phyloP scores from a whole-genome alignment of 2,797 vertebrate genomes.

The Yasuhikotakia modesta region DNA sequence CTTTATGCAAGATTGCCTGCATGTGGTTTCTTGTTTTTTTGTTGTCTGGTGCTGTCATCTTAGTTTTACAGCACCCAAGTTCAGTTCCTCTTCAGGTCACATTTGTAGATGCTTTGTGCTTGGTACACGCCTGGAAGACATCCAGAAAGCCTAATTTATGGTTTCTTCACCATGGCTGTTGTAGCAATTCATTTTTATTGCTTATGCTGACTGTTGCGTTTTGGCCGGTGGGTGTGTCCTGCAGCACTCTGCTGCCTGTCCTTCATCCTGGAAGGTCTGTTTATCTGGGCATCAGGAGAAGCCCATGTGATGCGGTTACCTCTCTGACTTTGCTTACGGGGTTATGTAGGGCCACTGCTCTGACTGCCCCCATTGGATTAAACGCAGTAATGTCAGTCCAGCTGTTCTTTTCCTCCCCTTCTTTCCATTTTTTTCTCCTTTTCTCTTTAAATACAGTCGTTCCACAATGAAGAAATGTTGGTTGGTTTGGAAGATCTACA shows the following conservation, averaged over 20 bases:
- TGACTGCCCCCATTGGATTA: conserved; percentile 14
- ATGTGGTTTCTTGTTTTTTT: conserved; percentile 11
- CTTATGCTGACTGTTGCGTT: not conserved
- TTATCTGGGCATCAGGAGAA: conserved; percentile 26
- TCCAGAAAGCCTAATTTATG: not conserved
- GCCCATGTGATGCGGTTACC: conserved; percentile 31
- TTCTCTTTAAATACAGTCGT: not conserved
- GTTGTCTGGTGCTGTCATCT: not conserved
- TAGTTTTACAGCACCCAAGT: not conserved
- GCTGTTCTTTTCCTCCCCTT: not conserved
- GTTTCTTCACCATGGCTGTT: not conserved
- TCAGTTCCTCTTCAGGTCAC: not conserved
- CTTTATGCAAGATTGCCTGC: not conserved
- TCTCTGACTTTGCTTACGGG: not conserved
- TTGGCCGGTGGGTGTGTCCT: not conserved
- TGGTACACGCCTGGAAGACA: not conserved
- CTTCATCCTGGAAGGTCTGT: not conserved
- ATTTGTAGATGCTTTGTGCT: not conserved
- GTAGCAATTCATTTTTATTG: conserved; percentile 3
- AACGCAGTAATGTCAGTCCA: not conserved
- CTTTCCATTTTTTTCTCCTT: not conserved
- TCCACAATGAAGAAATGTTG: conserved; percentile 12
- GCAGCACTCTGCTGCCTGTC: conserved; percentile 8
- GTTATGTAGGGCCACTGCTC: conserved; percentile 11
- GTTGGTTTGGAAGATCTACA: conserved; percentile 22